Evolutionary conservation across 2,888 invertebrate species (phyloP).

Genomic region (Drosophila colorata): DNA sequence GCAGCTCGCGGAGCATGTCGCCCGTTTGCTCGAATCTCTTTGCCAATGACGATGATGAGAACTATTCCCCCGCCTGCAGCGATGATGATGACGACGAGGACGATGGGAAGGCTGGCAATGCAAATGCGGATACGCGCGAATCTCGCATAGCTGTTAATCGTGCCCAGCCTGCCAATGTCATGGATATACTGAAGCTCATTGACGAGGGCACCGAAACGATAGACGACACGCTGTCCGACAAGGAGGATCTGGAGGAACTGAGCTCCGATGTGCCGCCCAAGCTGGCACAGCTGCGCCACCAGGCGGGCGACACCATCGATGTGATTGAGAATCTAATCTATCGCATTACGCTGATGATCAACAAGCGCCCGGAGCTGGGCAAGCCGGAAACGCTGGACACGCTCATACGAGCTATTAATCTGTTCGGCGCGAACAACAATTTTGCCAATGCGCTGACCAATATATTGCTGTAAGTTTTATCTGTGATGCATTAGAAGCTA

Average conservation of each 20-base stretch:
- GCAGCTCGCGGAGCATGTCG: conserved; percentile 84
- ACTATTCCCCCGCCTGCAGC: conserved; percentile 85
- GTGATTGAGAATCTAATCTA: conserved; percentile 84
- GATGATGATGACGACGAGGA: conserved; percentile 84
- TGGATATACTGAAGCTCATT: conserved; percentile 83
- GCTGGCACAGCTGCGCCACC: conserved; percentile 61
- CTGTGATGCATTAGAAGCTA: background rate
- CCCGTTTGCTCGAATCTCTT: conserved; percentile 75
- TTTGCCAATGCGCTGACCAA: conserved; percentile 83
- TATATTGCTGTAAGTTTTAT: conserved; percentile 81
- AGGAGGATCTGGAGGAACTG: conserved; percentile 83
- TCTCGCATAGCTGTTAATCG: conserved; percentile 61
- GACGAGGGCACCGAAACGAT: conserved; percentile 79
- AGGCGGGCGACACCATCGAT: conserved; percentile 76
- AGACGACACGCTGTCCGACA: conserved; percentile 83
- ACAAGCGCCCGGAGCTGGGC: conserved; percentile 82
- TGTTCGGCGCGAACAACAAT: conserved; percentile 82
- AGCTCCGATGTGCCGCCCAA: conserved; percentile 78
- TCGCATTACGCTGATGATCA: conserved; percentile 81
- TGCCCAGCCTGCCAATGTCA: conserved; percentile 61
- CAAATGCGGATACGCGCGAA: conserved; percentile 51
- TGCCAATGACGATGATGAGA: conserved; percentile 75
- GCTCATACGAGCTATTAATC: conserved; percentile 82
- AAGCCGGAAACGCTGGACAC: conserved; percentile 83
- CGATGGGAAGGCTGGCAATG: conserved; percentile 39